Evolutionary conservation across 2,888 invertebrate genomes (phyloP).

Genomic region (Diplazon laetatorius): DNA sequence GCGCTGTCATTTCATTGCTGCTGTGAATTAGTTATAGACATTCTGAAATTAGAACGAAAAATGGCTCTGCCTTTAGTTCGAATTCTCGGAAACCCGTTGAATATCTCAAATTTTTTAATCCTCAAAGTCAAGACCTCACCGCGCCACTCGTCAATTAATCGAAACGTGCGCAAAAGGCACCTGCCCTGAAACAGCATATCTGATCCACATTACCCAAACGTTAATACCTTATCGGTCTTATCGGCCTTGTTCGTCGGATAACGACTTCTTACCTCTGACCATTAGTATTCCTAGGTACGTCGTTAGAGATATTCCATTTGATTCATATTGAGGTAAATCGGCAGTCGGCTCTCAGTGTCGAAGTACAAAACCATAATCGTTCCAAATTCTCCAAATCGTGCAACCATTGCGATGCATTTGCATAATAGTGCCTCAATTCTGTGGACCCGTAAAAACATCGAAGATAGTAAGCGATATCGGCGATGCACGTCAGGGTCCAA

Average conservation of each 20-base stretch:
- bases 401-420: conserved; percentile 21
- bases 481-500: too few relatives aligned
- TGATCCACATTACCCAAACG: conserved; percentile 22
- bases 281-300: conserved; percentile 69
- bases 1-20: background rate
- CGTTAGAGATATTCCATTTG: conserved; percentile 29
- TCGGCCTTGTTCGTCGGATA: conserved; percentile 58
- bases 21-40: too few relatives aligned
- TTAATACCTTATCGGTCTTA: conserved; percentile 50
- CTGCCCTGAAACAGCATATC: conserved; percentile 33
- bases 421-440: conserved; percentile 12
- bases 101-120: too few relatives aligned
- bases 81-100: too few relatives aligned
- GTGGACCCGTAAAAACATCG: conserved; percentile 8
- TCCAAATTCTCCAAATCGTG: conserved; percentile 10
- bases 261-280: conserved; percentile 57
- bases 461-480: background rate
- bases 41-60: too few relatives aligned
- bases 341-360: conserved; percentile 21
- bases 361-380: conserved; percentile 12
- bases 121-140: too few relatives aligned
- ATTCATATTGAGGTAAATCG: conserved; percentile 27
- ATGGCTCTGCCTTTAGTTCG: too few relatives aligned
- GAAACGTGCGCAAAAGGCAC: conserved; percentile 15
- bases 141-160: background rate